Base-by-base conservation (phyloP, 64 coral and sea anemone genomes). In the Porites australiensis region DNA sequence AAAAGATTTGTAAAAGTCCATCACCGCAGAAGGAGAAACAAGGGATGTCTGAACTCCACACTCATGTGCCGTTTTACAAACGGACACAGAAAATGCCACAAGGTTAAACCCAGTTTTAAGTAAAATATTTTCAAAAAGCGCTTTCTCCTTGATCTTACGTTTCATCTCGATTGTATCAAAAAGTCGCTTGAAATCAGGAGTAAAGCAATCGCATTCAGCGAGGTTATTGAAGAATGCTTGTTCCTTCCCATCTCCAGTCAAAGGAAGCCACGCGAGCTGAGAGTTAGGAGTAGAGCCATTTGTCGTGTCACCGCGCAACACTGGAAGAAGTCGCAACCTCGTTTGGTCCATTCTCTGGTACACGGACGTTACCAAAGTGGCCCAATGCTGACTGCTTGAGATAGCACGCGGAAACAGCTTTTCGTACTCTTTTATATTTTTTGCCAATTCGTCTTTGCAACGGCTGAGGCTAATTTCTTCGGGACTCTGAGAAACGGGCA, bases 221-320 rank as follows among this genome's bases (percentile, higher is more conserved):
- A 88, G 70, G 13, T 51, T 77, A 53, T 88, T 86, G 83, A 94
- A 94, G 64, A 89, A 94, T 4, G 58, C 13, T 48, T 75, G 50
- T 5, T 83, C 47, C n/a, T 47, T 54, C 2, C 77, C 67, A 13
- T 46, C 6, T n/a, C 79, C 87, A 8, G 76, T 83, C 14, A 77
- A 86, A 44, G 92, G 86, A 18, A 89, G 47, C 92, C 92, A 89
- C 20, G 45, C 44, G 11, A 92, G 22, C 4, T 70, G 4, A 4
- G 82, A 74, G 84, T 88, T 80, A 84, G 91, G 0, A 83, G 83
- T 55, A 93, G 59, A n/a, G 81, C 58, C 14, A 5, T 51, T n/a
- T 63, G 75, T 20, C 53, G 4, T 8, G 15, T n/a, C 47, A n/a
- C 50, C 4, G 37, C 88, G 74, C 49, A 85, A 11, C 44, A 94